These are phyloP conservation scores for Lasioglossum lativentre DNA, from an alignment of 2,888 invertebrate genomes.

Conservation along the genomic window DNA sequence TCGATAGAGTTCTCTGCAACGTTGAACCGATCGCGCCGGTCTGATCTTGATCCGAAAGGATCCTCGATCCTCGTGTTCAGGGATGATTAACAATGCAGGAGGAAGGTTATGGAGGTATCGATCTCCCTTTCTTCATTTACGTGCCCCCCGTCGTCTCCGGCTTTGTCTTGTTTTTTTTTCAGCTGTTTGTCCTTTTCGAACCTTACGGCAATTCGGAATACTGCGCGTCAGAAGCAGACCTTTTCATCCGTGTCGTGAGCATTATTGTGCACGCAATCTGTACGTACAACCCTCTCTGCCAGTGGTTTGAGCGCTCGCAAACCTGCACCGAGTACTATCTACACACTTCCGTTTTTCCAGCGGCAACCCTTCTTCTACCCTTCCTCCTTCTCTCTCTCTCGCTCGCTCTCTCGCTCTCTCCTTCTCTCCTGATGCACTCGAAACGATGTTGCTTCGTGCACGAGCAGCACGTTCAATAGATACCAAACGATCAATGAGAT, in stretches of 20 bases:
- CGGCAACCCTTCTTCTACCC: slow-evolving; percentile 32
- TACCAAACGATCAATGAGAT: slow-evolving; percentile 58
- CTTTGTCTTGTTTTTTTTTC: slow-evolving; percentile 59
- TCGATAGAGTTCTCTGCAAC: neutral
- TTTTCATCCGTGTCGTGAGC: slow-evolving; percentile 67
- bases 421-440: slow-evolving; percentile 22
- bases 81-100: slow-evolving; percentile 35
- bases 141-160: slow-evolving; percentile 29
- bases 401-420: neutral
- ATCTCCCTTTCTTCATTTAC: slow-evolving; percentile 58
- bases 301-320: slow-evolving; percentile 32
- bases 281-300: slow-evolving; percentile 59
- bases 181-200: slow-evolving; percentile 67
- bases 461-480: slow-evolving; percentile 56
- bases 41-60: neutral
- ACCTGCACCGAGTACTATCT: slow-evolving; percentile 36
- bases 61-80: neutral
- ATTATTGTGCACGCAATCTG: slow-evolving; percentile 70
- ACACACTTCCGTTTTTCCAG: slow-evolving; percentile 46
- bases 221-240: slow-evolving; percentile 66
- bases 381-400: neutral
- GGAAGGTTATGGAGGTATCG: slow-evolving; percentile 47
- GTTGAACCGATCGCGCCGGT: neutral
- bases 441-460: slow-evolving; percentile 52
- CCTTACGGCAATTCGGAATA: slow-evolving; percentile 70